phyloP scores from a whole-genome alignment of 2,888 invertebrate genomes.

The Macrostomum cliftonense region DNA sequence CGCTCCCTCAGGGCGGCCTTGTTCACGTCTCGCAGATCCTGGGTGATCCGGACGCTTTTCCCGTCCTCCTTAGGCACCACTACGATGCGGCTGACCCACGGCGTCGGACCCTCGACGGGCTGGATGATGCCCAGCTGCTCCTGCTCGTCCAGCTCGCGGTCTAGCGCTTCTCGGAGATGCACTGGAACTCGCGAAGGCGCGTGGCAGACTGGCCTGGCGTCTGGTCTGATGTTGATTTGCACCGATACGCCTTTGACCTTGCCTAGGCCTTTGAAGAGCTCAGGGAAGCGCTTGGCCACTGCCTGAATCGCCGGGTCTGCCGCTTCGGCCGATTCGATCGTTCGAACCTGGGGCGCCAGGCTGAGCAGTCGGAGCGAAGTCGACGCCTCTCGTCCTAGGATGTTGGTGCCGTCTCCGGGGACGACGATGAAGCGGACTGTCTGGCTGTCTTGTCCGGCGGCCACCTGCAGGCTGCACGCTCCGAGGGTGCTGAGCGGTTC shows the following conservation, averaged over 20 bases:
- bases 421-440: no score
- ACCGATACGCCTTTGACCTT: constrained; percentile 11
- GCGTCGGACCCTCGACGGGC: constrained; percentile 9
- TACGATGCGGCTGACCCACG: constrained; percentile 13
- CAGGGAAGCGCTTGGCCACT: not conserved
- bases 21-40: constrained; percentile 15
- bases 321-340: no score
- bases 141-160: constrained; percentile 10
- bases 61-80: constrained; percentile 14
- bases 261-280: constrained; percentile 11
- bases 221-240: constrained; percentile 4
- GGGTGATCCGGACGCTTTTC: constrained; percentile 16
- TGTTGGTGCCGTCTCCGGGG: no score
- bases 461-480: no score
- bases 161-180: constrained; percentile 8
- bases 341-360: no score
- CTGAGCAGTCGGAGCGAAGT: no score
- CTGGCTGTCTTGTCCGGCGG: no score
- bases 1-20: constrained; percentile 13
- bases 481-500: no score
- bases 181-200: constrained; percentile 7
- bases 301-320: no score
- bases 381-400: no score
- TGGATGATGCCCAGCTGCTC: constrained; percentile 13
- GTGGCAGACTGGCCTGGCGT: constrained; percentile 13